phyloP scores from a whole-genome alignment of 2,888 invertebrate species.

The Caenorhabditis virilis region DNA sequence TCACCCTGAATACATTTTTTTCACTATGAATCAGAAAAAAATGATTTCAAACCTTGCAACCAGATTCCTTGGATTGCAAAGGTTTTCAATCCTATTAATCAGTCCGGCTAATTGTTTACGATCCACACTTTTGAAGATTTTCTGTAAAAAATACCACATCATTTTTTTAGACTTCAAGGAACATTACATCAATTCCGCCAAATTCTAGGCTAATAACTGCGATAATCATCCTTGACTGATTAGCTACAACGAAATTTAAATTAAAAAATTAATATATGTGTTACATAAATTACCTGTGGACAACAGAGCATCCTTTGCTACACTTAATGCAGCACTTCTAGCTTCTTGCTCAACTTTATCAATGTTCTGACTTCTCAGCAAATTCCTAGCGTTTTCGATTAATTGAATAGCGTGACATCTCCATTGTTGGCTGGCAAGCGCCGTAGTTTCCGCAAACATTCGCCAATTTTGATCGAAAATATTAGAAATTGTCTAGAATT shows the following conservation, averaged over 20 bases:
- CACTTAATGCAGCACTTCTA: neutral
- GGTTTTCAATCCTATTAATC: conserved; percentile 25
- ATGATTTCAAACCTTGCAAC: too few relatives aligned
- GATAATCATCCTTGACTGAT: neutral
- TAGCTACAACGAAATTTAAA: neutral
- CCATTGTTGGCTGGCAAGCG: conserved; percentile 41
- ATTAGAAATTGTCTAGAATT: conserved; percentile 1
- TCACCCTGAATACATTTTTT: too few relatives aligned
- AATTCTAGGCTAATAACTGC: conserved; percentile 10
- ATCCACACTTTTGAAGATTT: neutral
- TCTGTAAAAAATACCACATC: neutral
- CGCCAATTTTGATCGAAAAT: conserved; percentile 12
- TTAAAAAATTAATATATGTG: neutral
- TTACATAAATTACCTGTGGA: neutral
- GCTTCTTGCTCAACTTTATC: conserved; percentile 56
- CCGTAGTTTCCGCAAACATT: conserved; percentile 10
- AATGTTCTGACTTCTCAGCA: neutral
- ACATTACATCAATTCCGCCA: conserved; percentile 8
- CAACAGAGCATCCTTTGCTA: neutral
- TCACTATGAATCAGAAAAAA: too few relatives aligned
- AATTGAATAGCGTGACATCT: conserved; percentile 42
- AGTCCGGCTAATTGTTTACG: conserved; percentile 20
- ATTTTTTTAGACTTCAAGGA: too few relatives aligned
- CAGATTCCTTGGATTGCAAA: conserved; percentile 15
- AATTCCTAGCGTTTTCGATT: conserved; percentile 68